Evolutionary conservation across 2,113 vertebrate species (phyloP), one percentile per base, ranked within the genome.

Genomic region (Atherinomorus stipes): DNA sequence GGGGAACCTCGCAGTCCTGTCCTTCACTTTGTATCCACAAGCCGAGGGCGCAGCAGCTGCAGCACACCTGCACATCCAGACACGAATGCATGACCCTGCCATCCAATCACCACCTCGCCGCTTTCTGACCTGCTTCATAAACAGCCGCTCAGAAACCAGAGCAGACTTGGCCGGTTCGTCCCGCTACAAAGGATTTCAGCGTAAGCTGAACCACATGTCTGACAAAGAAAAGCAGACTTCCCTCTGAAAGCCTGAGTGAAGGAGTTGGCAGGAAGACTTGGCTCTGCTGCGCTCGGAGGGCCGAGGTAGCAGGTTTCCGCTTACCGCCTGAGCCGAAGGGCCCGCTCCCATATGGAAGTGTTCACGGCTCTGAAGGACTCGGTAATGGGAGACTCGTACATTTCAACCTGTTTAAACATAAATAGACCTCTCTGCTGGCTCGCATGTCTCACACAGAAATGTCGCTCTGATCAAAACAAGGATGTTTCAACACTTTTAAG

Each of bases 41-140:
- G 9, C 98, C 98, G 72, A 99, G 87, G 1, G 90, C 85, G 22
- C 98, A 99, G 86, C 98, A 99, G 74, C 96, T 96, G 47, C 98
- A 99, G 92, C 98, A 99, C 91, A 96, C 95, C 94, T 97, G 94
- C 85, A 90, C 28, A 11, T 63, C 22, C 28, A 5, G 53, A 44
- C 49, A 56, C 51, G 81, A 42, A 49, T 71, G 70, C n/a, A n/a
- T n/a, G n/a, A n/a, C n/a, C n/a, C n/a, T n/a, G n/a, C n/a, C n/a
- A 65, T 64, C 53, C 69, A 58, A 74, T 77, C 51, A 57, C 28
- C 72, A 28, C 26, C 63, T 73, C 76, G 70, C 28, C 31, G 56
- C 25, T 47, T 59, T 54, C 16, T 60, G n/a, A 26, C 18, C 34
- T 59, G 68, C 37, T 76, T 64, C 37, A 31, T 69, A 69, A 81